These are phyloP conservation scores for Drosophila funebris DNA, from an alignment of 1,140 invertebrate genomes.

Conservation along the genomic window DNA sequence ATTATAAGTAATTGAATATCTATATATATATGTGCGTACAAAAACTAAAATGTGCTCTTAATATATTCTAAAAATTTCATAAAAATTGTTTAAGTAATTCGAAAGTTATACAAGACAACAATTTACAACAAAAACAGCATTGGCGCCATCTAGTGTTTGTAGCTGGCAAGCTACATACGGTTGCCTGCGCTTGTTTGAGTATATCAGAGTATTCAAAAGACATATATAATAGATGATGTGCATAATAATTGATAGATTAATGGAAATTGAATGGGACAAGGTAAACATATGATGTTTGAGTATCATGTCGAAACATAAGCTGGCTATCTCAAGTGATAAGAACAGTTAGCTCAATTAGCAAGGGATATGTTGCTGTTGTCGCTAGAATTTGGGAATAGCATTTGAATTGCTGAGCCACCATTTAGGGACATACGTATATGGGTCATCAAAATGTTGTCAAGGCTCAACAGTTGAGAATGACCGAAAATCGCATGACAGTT, in stretches of 20 bases:
- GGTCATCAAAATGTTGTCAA: conserved; percentile 31
- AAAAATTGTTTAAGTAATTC: too few relatives aligned
- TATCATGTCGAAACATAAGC: neutral
- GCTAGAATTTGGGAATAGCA: neutral
- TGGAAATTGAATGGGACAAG: neutral
- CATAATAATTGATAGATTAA: neutral
- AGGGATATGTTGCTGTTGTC: neutral
- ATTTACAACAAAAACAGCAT: too few relatives aligned
- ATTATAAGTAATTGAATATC: too few relatives aligned
- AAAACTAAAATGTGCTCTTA: too few relatives aligned
- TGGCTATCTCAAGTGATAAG: neutral
- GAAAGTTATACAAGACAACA: too few relatives aligned
- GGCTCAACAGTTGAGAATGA: conserved; percentile 41
- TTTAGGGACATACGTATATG: conserved; percentile 15
- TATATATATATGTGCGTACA: too few relatives aligned
- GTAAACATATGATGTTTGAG: neutral
- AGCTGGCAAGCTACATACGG: too few relatives aligned
- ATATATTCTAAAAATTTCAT: too few relatives aligned
- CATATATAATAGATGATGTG: neutral
- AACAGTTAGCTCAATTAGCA: neutral
- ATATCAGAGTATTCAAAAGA: too few relatives aligned
- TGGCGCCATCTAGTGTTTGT: too few relatives aligned
- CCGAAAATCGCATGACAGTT: conserved; percentile 59
- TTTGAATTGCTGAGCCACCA: neutral
- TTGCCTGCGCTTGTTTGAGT: too few relatives aligned